These are phyloP conservation scores for Bombus sylvicola DNA, from an alignment of 1,140 invertebrate genomes.

Conservation along the genomic window DNA sequence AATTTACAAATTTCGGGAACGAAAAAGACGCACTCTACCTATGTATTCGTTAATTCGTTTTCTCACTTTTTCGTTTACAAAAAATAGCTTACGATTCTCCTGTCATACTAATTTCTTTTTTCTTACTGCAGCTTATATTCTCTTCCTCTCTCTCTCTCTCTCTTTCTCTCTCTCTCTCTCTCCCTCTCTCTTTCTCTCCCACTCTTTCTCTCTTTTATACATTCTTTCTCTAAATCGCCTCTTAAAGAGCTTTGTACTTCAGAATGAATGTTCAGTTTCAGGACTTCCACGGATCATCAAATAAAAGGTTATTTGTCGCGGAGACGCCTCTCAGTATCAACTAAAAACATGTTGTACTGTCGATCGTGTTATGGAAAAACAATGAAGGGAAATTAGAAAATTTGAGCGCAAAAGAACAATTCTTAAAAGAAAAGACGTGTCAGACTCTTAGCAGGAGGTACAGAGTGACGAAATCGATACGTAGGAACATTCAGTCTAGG, in stretches of 20 bases:
- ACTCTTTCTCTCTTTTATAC: slow-evolving; percentile 19
- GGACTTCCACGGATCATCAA: slow-evolving; percentile 26
- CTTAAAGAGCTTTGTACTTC: slow-evolving; percentile 66
- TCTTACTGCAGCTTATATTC: slow-evolving; percentile 16
- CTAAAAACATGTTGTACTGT: background rate
- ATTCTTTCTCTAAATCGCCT: slow-evolving; percentile 30
- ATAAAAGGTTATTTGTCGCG: slow-evolving; percentile 23
- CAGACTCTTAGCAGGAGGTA: background rate
- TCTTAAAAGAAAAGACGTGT: background rate
- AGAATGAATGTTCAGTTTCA: slow-evolving; percentile 62
- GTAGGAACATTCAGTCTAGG: slow-evolving; percentile 12
- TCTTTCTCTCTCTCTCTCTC: background rate
- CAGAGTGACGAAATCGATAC: slow-evolving; percentile 4
- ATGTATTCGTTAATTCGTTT: background rate
- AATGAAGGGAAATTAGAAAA: background rate
- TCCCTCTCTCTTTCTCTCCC: slow-evolving; percentile 13
- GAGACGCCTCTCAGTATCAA: slow-evolving; percentile 8
- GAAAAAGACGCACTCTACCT: background rate
- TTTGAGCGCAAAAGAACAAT: slow-evolving; percentile 4
- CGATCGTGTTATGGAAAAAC: background rate
- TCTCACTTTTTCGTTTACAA: slow-evolving; percentile 6
- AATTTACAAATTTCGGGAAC: background rate
- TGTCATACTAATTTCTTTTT: slow-evolving; percentile 34
- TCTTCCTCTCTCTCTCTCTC: background rate
- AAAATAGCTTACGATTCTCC: slow-evolving; percentile 55